These are phyloP conservation scores for Nasonia giraulti DNA, from an alignment of 1,140 invertebrate genomes.

Conservation along the genomic window DNA sequence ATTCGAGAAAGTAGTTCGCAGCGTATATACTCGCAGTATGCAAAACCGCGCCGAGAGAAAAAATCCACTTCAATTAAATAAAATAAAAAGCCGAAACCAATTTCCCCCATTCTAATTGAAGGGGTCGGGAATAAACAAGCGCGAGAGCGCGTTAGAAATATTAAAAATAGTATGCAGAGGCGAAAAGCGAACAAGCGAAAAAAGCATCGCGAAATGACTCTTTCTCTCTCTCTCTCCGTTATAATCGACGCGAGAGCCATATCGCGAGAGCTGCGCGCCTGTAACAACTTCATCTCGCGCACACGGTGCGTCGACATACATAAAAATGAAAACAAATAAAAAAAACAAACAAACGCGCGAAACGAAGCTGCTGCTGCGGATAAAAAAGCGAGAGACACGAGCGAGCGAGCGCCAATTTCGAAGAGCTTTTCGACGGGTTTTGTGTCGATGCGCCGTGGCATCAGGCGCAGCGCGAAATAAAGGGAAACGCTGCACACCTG, in stretches of 20 bases:
- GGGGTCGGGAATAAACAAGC: conserved; percentile 14
- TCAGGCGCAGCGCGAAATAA: conserved; percentile 38
- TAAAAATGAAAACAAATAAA: conserved; percentile 17
- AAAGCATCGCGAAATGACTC: background rate
- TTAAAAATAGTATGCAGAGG: background rate
- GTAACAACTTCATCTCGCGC: conserved; percentile 37
- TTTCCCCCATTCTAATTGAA: background rate
- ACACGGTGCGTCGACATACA: conserved; percentile 11
- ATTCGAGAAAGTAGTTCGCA: background rate
- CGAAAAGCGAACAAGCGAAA: background rate
- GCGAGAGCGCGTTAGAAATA: conserved; percentile 1
- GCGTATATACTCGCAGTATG: too few species aligned
- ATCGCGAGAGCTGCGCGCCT: background rate
- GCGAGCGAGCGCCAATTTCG: conserved; percentile 6
- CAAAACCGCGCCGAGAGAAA: background rate
- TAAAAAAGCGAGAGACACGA: background rate
- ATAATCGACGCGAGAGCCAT: conserved; percentile 49
- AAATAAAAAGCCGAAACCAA: conserved; percentile 7
- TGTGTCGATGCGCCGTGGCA: background rate
- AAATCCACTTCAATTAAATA: conserved; percentile 6
- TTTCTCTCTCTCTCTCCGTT: background rate
- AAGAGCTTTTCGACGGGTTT: conserved; percentile 40
- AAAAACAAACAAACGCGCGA: background rate
- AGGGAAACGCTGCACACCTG: conserved; percentile 27
- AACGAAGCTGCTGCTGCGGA: background rate